phyloP scores from a whole-genome alignment of 2,888 invertebrate genomes.

The Tinea semifulvella region DNA sequence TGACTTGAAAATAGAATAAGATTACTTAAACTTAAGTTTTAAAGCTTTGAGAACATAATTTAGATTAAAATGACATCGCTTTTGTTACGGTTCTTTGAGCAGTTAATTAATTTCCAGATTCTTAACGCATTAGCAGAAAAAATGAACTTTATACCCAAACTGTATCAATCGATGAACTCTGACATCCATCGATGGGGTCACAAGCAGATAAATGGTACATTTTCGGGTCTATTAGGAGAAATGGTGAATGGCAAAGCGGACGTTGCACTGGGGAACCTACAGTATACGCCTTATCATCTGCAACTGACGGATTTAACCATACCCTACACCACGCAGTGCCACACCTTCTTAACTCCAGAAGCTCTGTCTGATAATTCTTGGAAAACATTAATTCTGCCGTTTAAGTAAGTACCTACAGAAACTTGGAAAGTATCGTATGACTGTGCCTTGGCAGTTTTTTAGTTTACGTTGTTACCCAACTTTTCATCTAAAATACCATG shows the following conservation, averaged over 20 bases:
- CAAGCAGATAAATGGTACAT: conserved; percentile 69
- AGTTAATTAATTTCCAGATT: conserved; percentile 58
- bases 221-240: conserved; percentile 78
- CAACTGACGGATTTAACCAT: conserved; percentile 76
- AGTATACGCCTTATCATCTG: conserved; percentile 75
- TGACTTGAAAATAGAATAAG: too few species aligned
- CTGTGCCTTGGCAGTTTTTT: conserved; percentile 7
- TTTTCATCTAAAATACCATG: too few species aligned
- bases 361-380: conserved; percentile 83
- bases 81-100: too few species aligned
- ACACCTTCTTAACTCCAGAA: conserved; percentile 86
- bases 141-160: conserved; percentile 75
- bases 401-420: conserved; percentile 64
- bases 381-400: conserved; percentile 83
- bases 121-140: conserved; percentile 70
- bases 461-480: too few species aligned
- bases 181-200: conserved; percentile 75
- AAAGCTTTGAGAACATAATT: too few species aligned
- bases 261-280: conserved; percentile 79
- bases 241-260: conserved; percentile 74
- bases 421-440: too few species aligned
- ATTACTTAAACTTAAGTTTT: too few species aligned
- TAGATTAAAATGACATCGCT: too few species aligned
- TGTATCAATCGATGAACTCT: conserved; percentile 72
- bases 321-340: conserved; percentile 84